phyloP scores from a whole-genome alignment of 2,888 invertebrate genomes.

The Anthophora plumipes region DNA sequence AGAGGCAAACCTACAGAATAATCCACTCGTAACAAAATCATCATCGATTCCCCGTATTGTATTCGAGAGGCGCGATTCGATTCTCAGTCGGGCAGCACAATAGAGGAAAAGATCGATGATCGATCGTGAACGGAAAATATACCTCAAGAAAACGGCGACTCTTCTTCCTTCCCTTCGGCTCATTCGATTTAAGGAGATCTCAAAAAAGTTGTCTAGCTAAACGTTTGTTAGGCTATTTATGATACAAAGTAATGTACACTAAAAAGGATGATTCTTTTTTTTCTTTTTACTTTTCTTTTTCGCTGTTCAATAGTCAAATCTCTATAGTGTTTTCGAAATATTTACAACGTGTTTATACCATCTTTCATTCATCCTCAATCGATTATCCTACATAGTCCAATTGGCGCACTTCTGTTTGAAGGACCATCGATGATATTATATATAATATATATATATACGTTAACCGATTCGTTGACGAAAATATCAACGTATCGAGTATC shows the following conservation, averaged over 20 bases:
- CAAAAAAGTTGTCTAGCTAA: constrained; percentile 59
- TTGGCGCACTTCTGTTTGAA: constrained; percentile 28
- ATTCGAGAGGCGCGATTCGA: constrained; percentile 15
- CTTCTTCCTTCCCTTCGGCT: constrained; percentile 22
- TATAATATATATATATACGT: not conserved
- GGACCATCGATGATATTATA: constrained; percentile 24
- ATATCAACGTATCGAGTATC: constrained; percentile 34
- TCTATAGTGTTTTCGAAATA: constrained; percentile 52
- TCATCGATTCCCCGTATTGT: constrained; percentile 16
- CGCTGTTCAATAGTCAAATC: constrained; percentile 54
- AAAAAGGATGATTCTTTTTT: constrained; percentile 39
- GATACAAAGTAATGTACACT: constrained; percentile 62
- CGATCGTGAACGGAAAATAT: constrained; percentile 5
- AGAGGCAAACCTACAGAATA: no score
- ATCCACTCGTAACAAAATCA: constrained; percentile 1
- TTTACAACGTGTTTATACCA: constrained; percentile 41
- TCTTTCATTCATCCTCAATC: not conserved
- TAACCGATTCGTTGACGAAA: constrained; percentile 34
- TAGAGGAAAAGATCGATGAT: constrained; percentile 24
- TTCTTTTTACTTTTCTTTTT: not conserved
- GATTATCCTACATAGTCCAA: constrained; percentile 8
- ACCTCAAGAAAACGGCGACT: constrained; percentile 5
- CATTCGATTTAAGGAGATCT: constrained; percentile 50
- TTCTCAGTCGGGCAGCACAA: constrained; percentile 30
- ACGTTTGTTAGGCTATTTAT: constrained; percentile 53